Evolutionary conservation across 2,113 vertebrate genomes (phyloP), one percentile per base, ranked within the genome.

Genomic region (Haemorhous mexicanus): DNA sequence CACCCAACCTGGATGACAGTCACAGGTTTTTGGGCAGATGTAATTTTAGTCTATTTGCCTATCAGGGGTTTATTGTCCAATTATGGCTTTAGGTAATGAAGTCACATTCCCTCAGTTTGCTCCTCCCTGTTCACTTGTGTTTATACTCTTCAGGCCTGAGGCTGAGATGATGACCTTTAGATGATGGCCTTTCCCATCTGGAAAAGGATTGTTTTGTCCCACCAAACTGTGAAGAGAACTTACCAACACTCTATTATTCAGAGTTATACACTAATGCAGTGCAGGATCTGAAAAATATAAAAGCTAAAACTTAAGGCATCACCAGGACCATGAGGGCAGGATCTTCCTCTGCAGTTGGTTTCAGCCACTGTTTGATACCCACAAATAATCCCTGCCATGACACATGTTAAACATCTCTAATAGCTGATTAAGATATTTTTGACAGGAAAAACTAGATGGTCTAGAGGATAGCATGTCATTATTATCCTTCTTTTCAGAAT

Each of bases 391-490:
- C 68, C 91, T 94, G 17, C 52, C 79, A 74, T 23, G 26, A 84
- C 85, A 80, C 77, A 81, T 63, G 58, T 97, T 94, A 96, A 97
- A 84, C 24, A 91, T 70, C 74, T 91, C 86, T 89, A 97, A 95
- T 52, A 96, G 77, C 79, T 96, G 82, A 97, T 96, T 96, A 94
- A 86, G 72, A 84, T 88, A 35, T 91, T 97, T 95, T 95, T 74
- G 70, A 53, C 28, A 90, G 67, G 63, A 95, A 85, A 67, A 27
- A 61, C 13, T 66, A 90, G 75, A 89, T 87, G 64, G 79, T 39
- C 30, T 64, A 28, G 44, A 44, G 56, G 23, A 81, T 59, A 61
- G 8, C 0, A 0, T 24, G 44, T 61, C 85, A 44, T 69, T 76
- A 62, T 53, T 62, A 73, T 66, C 63, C 17, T 63, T 66, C 44